Conservation (phyloP, 2,113 vertebrate genomes). For the Atractosteus spatula region DNA sequence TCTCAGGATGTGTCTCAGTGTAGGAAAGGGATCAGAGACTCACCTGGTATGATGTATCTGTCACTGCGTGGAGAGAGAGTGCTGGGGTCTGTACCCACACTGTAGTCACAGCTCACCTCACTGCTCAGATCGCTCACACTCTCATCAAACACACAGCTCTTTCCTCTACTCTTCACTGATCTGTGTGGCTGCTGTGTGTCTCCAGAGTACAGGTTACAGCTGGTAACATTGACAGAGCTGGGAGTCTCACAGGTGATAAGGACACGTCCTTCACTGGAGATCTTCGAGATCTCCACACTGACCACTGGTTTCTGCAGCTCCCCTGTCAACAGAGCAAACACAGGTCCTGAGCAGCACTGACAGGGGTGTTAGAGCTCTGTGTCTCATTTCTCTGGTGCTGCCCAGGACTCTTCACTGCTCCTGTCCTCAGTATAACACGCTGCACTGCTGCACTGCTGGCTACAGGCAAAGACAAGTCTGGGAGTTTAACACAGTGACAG, state of each 20-base stretch:
- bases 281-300: no score
- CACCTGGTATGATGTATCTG: neutral
- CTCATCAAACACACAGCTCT: neutral
- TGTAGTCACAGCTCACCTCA: conserved; percentile 20
- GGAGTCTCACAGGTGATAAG: neutral
- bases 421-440: no score
- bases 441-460: no score
- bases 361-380: no score
- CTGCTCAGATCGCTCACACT: neutral
- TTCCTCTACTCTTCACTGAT: neutral
- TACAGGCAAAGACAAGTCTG: no score
- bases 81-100: neutral
- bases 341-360: no score
- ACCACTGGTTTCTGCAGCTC: no score
- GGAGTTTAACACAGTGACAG: no score
- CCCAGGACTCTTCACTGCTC: no score
- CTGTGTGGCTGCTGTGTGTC: neutral
- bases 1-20: no score
- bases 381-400: no score
- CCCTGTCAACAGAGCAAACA: no score
- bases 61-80: conserved; percentile 7
- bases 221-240: neutral
- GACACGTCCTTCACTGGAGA: neutral
- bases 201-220: conserved; percentile 13
- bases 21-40: neutral